Percentiles rank a stretch among this genome's conserved stretches.
These are phyloP conservation scores for Leptinotarsa undecemlineata DNA, from an alignment of 1,140 invertebrate genomes.

Conservation along the genomic window DNA sequence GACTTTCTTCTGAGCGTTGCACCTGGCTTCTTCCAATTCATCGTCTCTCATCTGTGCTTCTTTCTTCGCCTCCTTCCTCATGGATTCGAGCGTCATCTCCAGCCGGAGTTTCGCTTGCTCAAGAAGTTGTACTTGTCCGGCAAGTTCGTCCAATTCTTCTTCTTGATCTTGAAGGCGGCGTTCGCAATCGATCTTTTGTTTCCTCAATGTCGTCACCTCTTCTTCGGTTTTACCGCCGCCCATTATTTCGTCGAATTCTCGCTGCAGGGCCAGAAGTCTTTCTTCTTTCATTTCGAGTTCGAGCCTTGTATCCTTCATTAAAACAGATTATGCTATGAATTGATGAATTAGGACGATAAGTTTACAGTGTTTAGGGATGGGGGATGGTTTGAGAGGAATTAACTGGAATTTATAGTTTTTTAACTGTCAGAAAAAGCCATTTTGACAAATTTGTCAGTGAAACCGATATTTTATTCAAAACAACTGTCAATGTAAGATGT, in stretches of 20 bases:
- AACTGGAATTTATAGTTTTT: no score
- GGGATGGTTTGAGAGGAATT: no score
- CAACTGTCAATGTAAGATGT: no score
- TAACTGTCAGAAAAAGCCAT: no score
- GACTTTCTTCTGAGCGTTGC: constrained; percentile 87
- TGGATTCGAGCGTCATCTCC: constrained; percentile 91
- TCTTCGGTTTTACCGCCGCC: constrained; percentile 83
- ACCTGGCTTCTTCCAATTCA: constrained; percentile 88
- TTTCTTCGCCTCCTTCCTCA: constrained; percentile 83
- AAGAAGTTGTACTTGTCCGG: constrained; percentile 83
- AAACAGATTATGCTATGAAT: no score
- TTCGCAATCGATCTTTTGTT: constrained; percentile 86
- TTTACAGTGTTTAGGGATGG: no score
- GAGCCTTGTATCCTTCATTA: constrained; percentile 72
- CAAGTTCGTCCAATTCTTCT: constrained; percentile 92
- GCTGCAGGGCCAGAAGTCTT: constrained; percentile 73
- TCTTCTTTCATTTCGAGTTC: constrained; percentile 89
- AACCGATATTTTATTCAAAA: no score
- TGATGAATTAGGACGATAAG: no score
- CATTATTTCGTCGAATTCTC: constrained; percentile 83
- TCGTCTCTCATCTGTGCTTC: constrained; percentile 89
- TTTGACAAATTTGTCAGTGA: no score
- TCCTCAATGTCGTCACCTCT: constrained; percentile 79
- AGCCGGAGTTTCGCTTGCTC: constrained; percentile 84
- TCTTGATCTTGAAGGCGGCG: constrained; percentile 87